A percentile compares a stretch with the other conserved stretches of the same genome.
Evolutionary conservation across 2,797 vertebrate genomes (phyloP).

Genomic region (Anas flavirostris): DNA sequence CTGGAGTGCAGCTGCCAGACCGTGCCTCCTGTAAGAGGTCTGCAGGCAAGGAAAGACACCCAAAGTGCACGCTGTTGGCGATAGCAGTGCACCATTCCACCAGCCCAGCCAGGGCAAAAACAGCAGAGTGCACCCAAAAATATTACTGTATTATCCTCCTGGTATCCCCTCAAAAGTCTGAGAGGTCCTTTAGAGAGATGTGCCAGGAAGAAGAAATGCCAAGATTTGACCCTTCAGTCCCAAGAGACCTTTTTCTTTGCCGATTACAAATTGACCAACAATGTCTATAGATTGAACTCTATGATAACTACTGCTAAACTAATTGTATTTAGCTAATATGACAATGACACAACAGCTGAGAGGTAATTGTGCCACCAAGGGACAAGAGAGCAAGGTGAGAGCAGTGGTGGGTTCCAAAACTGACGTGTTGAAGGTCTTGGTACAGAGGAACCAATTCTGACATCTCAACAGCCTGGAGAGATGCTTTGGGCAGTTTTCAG

Average conservation of each 20-base stretch:
- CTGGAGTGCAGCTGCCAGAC: background rate
- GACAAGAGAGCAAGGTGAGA: background rate
- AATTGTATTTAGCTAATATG: accelerated
- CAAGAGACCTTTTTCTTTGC: background rate
- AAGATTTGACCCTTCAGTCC: background rate
- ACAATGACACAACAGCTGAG: background rate
- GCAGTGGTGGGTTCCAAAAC: background rate
- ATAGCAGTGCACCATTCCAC: accelerated
- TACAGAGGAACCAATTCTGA: background rate
- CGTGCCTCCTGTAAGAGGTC: background rate
- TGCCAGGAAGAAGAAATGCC: background rate
- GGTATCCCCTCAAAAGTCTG: background rate
- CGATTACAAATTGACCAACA: background rate
- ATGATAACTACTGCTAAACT: background rate
- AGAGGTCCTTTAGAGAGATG: background rate
- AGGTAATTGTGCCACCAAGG: background rate
- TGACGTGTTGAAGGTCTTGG: accelerated
- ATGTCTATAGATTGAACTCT: background rate
- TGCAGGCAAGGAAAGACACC: background rate
- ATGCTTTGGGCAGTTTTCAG: background rate
- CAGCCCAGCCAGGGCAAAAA: background rate
- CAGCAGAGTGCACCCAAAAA: background rate
- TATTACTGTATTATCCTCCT: accelerated
- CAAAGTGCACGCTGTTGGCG: accelerated
- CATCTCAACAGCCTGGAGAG: background rate